Evolutionary conservation across 2,113 vertebrate genomes (phyloP), one percentile per base, ranked within the genome.

Genomic region (Pluvialis apricaria): DNA sequence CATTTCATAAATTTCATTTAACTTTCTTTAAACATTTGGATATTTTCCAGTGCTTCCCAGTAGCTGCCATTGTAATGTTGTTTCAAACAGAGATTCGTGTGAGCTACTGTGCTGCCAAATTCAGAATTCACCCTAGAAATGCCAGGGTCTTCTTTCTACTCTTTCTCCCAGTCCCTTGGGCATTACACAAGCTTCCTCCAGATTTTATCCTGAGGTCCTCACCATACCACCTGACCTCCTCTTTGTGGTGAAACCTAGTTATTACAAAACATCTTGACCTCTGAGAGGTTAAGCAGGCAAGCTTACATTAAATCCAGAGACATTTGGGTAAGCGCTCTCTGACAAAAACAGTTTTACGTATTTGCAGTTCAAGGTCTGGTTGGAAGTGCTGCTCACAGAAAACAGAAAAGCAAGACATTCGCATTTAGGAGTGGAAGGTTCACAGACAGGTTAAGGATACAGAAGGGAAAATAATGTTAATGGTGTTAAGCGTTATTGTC

Each of bases 211-310:
- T 10, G 1, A 76, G 60, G 86, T 79, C 80, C 65, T 95, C 69
- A 44, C 47, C 52, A 32, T 40, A 84, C 29, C 25, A 69, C 69
- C 80, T 81, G 61, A 76, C 10, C 6, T 82, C 32, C 68, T 88
- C 76, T 83, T 92, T 44, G 72, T 66, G 49, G 69, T 64, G 52
- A 94, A 95, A 87, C 89, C 31, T 83, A 64, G 60, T 60, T 92
- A 38, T 66, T 73, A 68, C 13, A 85, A 85, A 86, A 66, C 54
- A 70, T 80, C 9, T 16, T 91, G 92, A 89, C 58, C 70, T 79
- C 80, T 65, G 51, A 45, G 70, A 91, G 78, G 84, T 85, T 87
- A 91, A 96, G 91, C 88, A 96, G 81, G 49, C 36, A 62, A 94
- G 80, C 40, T 94, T 84, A 89, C 1, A 1, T 31, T 65, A 95